Base-by-base conservation (phyloP, 2,113 vertebrate species). In the Brachyistius frenatus region DNA sequence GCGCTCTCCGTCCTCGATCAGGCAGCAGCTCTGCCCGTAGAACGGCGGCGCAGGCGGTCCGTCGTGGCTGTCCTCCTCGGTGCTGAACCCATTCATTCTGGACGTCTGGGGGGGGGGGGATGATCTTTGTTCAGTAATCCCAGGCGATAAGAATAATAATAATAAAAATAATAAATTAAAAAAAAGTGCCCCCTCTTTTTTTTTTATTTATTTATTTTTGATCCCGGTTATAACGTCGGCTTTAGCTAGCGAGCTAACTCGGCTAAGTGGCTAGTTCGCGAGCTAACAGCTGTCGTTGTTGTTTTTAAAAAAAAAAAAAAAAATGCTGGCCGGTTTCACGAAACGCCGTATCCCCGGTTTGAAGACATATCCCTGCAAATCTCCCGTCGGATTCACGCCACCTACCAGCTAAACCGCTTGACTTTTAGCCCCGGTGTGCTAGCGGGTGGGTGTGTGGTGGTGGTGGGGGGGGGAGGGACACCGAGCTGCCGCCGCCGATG, bases 71-170 rank as follows among this genome's bases (percentile, higher is more conserved):
- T 99, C 97, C 77, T 98, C 97, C 84, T 99, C 97, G 0, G 98
- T 98, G 92, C 98, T 98, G 91, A 99, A 99, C 31, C 97, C 98
- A 93, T 99, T 99, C 98, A 98, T 98, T 54, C 9, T 89, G 78
- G 0, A 2, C 35, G 31, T 4, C 8, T 9, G 23, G 13, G n/a
- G n/a, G n/a, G n/a, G n/a, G n/a, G n/a, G n/a, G 3, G 0, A 2
- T 9, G 32, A 23, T 44, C 30, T 23, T 16, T 3, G 23, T 23
- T 23, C 23, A 23, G 23, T 23, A 23, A 23, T 23, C 23, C 23
- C 23, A 23, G 23, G 23, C 23, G 23, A 23, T 10, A 4, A n/a
- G n/a, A 15, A 15, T 7, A 5, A 0, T 3, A 5, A 32, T 16
- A 8, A 7, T 23, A n/a, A 13, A 5, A 32, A n/a, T 10, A 13